These are phyloP conservation scores for Nesospiza acunhae DNA, from an alignment of 2,113 vertebrate genomes.

Conservation along the genomic window DNA sequence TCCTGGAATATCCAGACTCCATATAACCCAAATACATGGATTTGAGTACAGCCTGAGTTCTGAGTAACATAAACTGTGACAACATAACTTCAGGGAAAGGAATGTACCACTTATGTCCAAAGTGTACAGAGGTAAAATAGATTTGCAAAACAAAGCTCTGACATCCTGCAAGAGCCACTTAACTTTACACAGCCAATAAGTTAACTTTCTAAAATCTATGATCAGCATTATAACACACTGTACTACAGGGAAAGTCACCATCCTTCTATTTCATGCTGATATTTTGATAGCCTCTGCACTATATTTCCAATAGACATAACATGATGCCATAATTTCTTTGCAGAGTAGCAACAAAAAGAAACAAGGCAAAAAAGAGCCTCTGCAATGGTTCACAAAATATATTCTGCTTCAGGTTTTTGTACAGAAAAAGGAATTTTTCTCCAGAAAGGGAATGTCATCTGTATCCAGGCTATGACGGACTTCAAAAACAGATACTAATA, in stretches of 20 bases:
- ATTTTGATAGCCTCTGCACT: conserved; percentile 11
- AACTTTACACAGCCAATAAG: background rate
- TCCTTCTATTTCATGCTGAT: background rate
- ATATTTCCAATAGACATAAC: background rate
- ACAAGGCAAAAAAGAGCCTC: background rate
- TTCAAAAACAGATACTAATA: background rate
- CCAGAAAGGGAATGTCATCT: background rate
- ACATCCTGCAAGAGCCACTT: background rate
- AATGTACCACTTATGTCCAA: background rate
- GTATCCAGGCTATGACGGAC: background rate
- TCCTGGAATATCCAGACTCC: background rate
- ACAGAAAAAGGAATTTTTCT: background rate
- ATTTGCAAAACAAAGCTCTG: background rate
- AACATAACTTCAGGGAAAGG: background rate
- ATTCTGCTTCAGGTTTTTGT: background rate
- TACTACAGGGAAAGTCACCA: background rate
- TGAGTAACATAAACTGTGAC: background rate
- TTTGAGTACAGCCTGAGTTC: background rate
- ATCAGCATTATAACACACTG: background rate
- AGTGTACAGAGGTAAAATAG: background rate
- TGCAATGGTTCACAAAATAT: background rate
- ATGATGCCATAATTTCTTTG: background rate
- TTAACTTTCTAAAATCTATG: background rate
- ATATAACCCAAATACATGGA: background rate
- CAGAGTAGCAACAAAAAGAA: background rate